A percentile compares a stretch with the other conserved stretches of the same genome.
phyloP scores from a whole-genome alignment of 2,888 invertebrate genomes.

The Drosophila rubida region DNA sequence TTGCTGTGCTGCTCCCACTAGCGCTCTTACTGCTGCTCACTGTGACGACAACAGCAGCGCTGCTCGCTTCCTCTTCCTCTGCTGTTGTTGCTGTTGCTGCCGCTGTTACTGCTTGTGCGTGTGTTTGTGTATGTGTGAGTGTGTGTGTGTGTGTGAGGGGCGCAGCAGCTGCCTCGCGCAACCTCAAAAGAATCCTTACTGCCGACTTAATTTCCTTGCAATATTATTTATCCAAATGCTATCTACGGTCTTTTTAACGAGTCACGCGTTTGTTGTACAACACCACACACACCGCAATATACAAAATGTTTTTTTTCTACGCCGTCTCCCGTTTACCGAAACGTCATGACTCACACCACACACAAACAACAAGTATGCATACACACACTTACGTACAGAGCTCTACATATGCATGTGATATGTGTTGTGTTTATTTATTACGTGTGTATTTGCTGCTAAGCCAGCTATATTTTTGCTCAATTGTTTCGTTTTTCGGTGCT shows the following conservation, averaged over 20 bases:
- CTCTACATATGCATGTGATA: conserved; percentile 13
- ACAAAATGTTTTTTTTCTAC: conserved; percentile 65
- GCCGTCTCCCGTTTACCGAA: conserved; percentile 65
- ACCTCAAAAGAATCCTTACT: not conserved
- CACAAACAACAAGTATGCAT: conserved; percentile 65
- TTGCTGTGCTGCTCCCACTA: conserved; percentile 22
- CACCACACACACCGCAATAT: conserved; percentile 44
- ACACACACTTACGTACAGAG: conserved; percentile 15
- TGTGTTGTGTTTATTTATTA: conserved; percentile 13
- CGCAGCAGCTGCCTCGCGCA: conserved; percentile 40
- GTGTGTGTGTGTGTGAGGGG: conserved; percentile 23
- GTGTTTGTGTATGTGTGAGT: conserved; percentile 15
- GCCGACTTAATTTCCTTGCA: not conserved
- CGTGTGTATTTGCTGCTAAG: conserved; percentile 11
- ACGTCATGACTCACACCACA: conserved; percentile 78
- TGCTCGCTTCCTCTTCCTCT: not conserved
- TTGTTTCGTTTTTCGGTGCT: not conserved
- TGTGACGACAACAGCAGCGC: not conserved
- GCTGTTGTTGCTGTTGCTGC: not conserved
- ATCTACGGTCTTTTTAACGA: not conserved
- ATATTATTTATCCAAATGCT: not conserved
- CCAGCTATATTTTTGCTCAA: not conserved
- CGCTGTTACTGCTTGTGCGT: conserved; percentile 2
- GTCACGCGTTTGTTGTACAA: conserved; percentile 53
- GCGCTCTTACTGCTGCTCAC: not conserved